These are phyloP conservation scores for Drosophila limbata DNA, from an alignment of 2,888 invertebrate species.

Conservation along the genomic window DNA sequence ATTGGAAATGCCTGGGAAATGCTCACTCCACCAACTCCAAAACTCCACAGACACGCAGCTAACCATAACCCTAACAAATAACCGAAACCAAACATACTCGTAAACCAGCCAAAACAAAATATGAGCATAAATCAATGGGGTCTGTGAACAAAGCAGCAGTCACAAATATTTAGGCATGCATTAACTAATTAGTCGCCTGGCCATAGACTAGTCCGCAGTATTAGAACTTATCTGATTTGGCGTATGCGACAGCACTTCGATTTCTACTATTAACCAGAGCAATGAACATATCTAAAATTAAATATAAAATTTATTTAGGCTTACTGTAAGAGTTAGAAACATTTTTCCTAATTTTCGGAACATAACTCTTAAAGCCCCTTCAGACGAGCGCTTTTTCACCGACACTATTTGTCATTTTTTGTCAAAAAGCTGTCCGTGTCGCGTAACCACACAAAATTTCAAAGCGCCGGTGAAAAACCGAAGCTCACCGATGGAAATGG, in stretches of 20 bases:
- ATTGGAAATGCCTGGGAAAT: conserved; percentile 48
- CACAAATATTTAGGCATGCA: conserved; percentile 55
- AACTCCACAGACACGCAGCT: conserved; percentile 35
- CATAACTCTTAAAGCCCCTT: too few relatives aligned
- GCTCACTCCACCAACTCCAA: conserved; percentile 32
- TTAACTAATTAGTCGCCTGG: conserved; percentile 67
- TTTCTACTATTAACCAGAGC: not conserved
- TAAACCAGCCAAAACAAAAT: conserved; percentile 55
- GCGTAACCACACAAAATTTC: too few relatives aligned
- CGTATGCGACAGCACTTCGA: conserved; percentile 16
- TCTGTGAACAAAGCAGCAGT: conserved; percentile 43
- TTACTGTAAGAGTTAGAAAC: not conserved
- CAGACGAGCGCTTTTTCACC: too few relatives aligned
- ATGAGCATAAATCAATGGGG: conserved; percentile 75
- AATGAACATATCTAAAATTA: not conserved
- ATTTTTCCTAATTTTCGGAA: too few relatives aligned
- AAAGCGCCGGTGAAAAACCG: too few relatives aligned
- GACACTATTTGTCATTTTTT: too few relatives aligned
- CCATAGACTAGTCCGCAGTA: not conserved
- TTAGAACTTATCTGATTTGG: conserved; percentile 39
- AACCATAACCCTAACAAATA: conserved; percentile 17
- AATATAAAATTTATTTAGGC: not conserved
- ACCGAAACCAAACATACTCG: conserved; percentile 21
- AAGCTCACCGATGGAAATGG: too few relatives aligned
- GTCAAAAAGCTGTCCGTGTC: too few relatives aligned